phyloP scores from a whole-genome alignment of 2,888 invertebrate species.

The Ophion ventricosus region DNA sequence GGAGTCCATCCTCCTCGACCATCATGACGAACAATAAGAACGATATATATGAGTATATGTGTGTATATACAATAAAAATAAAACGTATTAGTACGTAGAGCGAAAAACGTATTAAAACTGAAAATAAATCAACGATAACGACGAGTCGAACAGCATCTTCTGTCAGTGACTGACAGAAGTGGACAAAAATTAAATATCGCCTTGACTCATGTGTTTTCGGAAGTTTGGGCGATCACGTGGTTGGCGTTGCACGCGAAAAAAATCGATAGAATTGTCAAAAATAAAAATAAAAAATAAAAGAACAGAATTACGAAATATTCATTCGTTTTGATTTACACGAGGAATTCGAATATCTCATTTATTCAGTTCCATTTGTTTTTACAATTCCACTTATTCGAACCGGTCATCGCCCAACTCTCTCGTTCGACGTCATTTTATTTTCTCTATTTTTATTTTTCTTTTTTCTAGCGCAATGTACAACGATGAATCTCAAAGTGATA shows the following conservation, averaged over 20 bases:
- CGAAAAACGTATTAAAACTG: slow-evolving; percentile 54
- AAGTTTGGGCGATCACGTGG: neutral
- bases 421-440: slow-evolving; percentile 13
- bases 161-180: slow-evolving; percentile 68
- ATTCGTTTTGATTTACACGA: slow-evolving; percentile 58
- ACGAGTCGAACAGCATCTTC: slow-evolving; percentile 68
- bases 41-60: slow-evolving; percentile 13
- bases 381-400: slow-evolving; percentile 54
- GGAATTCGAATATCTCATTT: slow-evolving; percentile 36
- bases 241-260: neutral
- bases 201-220: slow-evolving; percentile 37
- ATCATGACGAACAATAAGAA: slow-evolving; percentile 58
- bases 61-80: slow-evolving; percentile 57
- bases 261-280: neutral
- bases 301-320: slow-evolving; percentile 40
- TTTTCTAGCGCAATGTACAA: slow-evolving; percentile 55
- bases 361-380: slow-evolving; percentile 49
- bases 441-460: neutral
- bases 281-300: neutral
- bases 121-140: slow-evolving; percentile 62
- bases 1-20: slow-evolving; percentile 71
- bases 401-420: slow-evolving; percentile 7
- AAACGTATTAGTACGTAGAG: slow-evolving; percentile 51
- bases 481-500: slow-evolving; percentile 47
- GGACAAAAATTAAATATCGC: slow-evolving; percentile 16